Evolutionary conservation across 2,888 invertebrate genomes (phyloP).

Genomic region (Agonum fuliginosum): DNA sequence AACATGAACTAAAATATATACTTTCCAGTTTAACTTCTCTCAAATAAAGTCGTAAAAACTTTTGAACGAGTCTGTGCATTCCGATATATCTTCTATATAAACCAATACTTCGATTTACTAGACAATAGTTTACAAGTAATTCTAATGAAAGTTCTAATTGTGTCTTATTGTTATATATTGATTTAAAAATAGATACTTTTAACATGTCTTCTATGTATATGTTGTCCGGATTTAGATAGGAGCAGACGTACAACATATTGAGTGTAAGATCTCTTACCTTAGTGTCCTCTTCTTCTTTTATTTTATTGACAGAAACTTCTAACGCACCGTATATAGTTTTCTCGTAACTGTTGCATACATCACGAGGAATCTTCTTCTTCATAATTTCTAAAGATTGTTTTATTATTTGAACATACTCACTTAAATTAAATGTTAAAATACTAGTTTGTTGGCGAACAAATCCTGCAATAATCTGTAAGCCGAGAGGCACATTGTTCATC

Average conservation of each 20-base stretch:
- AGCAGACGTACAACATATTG: background rate
- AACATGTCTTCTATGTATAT: background rate
- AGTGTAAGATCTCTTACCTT: background rate
- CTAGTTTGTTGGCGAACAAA: background rate
- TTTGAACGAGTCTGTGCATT: background rate
- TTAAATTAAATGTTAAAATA: background rate
- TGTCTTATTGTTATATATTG: background rate
- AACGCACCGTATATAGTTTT: background rate
- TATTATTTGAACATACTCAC: background rate
- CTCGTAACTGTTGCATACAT: background rate
- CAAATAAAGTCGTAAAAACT: background rate
- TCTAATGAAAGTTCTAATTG: background rate
- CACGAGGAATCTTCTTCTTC: background rate
- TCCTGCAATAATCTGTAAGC: background rate
- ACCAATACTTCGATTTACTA: background rate
- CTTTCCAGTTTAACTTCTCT: background rate
- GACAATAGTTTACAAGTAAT: background rate
- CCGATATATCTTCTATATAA: background rate
- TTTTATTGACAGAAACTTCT: background rate
- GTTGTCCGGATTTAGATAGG: background rate
- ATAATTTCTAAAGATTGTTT: background rate
- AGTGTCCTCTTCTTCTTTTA: background rate
- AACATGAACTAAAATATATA: background rate
- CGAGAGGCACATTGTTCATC: background rate
- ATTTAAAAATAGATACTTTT: background rate